Conservation (phyloP, 2,113 vertebrate species). For the Calonectris borealis region DNA sequence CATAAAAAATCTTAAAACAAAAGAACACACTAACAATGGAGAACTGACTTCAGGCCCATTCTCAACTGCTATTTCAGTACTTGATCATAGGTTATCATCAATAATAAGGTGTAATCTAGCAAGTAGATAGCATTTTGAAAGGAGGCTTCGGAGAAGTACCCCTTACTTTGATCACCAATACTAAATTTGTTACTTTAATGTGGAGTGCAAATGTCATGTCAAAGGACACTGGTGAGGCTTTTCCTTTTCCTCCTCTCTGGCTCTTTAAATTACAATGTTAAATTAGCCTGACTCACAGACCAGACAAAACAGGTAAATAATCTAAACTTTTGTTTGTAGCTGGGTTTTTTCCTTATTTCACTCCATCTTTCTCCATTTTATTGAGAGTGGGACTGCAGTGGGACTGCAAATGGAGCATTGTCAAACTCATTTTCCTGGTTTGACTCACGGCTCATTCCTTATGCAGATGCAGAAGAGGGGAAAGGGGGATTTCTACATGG, state of each 20-base stretch:
- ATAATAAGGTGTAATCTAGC: neutral
- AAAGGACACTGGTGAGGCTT: neutral
- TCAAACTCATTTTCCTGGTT: neutral
- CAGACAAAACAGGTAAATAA: neutral
- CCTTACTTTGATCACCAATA: neutral
- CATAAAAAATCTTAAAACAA: neutral
- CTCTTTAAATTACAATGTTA: neutral
- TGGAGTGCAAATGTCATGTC: neutral
- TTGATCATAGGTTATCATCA: neutral
- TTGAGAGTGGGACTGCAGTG: no score
- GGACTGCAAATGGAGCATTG: neutral
- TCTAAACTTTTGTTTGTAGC: neutral
- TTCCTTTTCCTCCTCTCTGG: neutral
- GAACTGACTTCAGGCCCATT: neutral
- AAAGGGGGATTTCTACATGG: neutral
- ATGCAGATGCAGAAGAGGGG: neutral
- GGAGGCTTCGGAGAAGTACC: neutral
- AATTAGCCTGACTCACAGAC: neutral
- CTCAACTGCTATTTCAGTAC: neutral
- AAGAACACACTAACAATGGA: neutral
- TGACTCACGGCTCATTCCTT: neutral
- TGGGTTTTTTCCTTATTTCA: neutral
- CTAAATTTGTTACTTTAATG: neutral
- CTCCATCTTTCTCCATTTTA: neutral
- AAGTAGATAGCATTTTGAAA: neutral